Percentiles rank a stretch among this genome's conserved stretches.
Conservation (phyloP, 53 echinoderm and acorn worm species). For the Luidia sarsii region DNA sequence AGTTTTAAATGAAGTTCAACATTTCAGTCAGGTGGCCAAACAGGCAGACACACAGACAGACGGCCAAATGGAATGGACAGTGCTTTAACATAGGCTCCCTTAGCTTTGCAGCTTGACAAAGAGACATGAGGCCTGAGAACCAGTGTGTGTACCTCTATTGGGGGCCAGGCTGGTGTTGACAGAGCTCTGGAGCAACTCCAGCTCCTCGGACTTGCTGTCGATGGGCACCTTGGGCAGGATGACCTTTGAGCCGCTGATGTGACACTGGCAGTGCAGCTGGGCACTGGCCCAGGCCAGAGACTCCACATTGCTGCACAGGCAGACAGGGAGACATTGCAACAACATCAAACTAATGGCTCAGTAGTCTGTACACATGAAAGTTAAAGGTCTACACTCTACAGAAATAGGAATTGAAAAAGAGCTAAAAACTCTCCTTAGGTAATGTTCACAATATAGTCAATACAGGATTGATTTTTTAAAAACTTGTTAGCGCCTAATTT, state of each 20-base stretch:
- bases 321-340: too few species aligned
- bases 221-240: constrained; percentile 70
- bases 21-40: neutral
- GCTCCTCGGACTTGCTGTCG: constrained; percentile 65
- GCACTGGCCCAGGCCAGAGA: constrained; percentile 98
- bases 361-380: too few species aligned
- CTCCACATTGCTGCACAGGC: constrained; percentile 39
- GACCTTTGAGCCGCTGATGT: constrained; percentile 93
- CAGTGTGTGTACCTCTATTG: constrained; percentile 71
- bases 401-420: too few species aligned
- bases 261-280: constrained; percentile 97
- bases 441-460: too few species aligned
- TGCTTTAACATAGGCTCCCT: neutral
- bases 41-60: too few species aligned
- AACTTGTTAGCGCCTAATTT: too few species aligned
- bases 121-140: neutral
- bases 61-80: neutral
- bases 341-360: too few species aligned
- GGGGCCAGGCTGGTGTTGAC: constrained; percentile 95
- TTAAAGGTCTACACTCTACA: too few species aligned
- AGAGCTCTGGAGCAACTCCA: constrained; percentile 53
- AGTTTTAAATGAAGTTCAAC: too few species aligned
- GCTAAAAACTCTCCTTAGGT: too few species aligned
- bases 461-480: too few species aligned
- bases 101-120: neutral